Conservation (phyloP, 2,888 invertebrate genomes). For the Biston stratarius region DNA sequence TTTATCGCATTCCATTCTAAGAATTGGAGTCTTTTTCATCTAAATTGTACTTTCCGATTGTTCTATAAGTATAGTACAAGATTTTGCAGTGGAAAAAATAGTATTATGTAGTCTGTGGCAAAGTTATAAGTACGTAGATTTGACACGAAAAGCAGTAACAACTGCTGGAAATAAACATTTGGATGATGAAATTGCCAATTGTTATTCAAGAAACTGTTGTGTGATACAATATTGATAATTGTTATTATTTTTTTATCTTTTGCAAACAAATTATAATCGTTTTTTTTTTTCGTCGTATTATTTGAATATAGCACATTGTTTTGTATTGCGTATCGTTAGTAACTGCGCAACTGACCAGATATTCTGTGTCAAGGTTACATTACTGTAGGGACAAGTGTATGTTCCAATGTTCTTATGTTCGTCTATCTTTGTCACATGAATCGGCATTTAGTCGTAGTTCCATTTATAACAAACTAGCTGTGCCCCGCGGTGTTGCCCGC, state of each 20-base stretch:
- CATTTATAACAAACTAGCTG: background rate
- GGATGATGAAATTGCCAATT: background rate
- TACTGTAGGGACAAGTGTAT: background rate
- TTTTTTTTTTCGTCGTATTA: background rate
- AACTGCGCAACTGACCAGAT: background rate
- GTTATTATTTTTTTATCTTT: background rate
- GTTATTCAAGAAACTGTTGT: background rate
- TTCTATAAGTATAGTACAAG: too few species aligned
- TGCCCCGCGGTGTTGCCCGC: too few species aligned
- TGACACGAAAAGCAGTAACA: background rate
- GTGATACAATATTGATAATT: background rate
- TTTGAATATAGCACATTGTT: background rate
- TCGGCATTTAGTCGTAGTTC: background rate
- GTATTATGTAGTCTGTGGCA: too few species aligned
- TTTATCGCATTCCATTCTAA: too few species aligned
- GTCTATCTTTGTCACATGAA: too few species aligned
- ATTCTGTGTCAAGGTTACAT: conserved; percentile 23
- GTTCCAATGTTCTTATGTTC: too few species aligned
- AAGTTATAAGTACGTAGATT: too few species aligned
- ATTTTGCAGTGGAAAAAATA: too few species aligned
- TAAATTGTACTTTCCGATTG: too few species aligned
- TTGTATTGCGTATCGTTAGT: background rate
- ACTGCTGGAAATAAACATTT: background rate
- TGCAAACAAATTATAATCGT: background rate
- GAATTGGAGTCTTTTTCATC: too few species aligned